phyloP scores from a whole-genome alignment of 2,797 vertebrate genomes.

The Spondyliosoma cantharus region DNA sequence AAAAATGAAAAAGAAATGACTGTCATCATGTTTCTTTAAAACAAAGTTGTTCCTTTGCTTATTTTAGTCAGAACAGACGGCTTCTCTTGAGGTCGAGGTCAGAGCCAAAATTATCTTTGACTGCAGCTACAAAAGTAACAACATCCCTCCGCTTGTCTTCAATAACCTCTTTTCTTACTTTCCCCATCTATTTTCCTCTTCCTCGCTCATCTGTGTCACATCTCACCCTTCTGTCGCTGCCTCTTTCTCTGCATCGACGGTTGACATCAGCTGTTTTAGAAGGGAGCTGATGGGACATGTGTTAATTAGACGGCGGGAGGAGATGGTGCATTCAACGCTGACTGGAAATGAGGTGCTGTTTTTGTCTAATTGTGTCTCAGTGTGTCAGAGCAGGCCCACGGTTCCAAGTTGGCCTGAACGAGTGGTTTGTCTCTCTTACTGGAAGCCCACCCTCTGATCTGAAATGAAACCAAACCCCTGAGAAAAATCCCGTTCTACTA shows the following conservation, averaged over 20 bases:
- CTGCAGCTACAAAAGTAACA: conserved; percentile 3
- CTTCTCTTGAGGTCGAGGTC: neutral
- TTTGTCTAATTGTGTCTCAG: conserved; percentile 29
- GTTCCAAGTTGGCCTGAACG: conserved; percentile 7
- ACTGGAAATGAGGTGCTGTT: conserved; percentile 43
- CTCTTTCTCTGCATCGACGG: neutral
- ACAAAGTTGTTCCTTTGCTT: neutral
- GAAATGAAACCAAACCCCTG: neutral
- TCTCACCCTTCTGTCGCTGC: conserved; percentile 6
- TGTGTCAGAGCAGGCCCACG: conserved; percentile 28
- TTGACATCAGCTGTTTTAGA: conserved; percentile 25
- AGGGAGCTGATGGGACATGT: conserved; percentile 2
- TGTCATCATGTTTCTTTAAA: neutral
- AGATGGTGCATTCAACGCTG: conserved; percentile 25
- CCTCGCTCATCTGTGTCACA: conserved; percentile 19
- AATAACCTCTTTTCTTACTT: neutral
- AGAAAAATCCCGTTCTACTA: neutral
- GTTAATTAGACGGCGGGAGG: conserved; percentile 56
- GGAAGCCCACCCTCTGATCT: conserved; percentile 1
- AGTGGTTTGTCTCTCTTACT: conserved; percentile 23
- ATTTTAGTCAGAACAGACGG: neutral
- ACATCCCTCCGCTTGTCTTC: conserved; percentile 13
- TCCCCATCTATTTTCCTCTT: neutral
- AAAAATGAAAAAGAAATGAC: neutral
- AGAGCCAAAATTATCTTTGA: neutral